Evolutionary conservation across 2,113 vertebrate species (phyloP).

Genomic region (Nansenia antarctica): DNA sequence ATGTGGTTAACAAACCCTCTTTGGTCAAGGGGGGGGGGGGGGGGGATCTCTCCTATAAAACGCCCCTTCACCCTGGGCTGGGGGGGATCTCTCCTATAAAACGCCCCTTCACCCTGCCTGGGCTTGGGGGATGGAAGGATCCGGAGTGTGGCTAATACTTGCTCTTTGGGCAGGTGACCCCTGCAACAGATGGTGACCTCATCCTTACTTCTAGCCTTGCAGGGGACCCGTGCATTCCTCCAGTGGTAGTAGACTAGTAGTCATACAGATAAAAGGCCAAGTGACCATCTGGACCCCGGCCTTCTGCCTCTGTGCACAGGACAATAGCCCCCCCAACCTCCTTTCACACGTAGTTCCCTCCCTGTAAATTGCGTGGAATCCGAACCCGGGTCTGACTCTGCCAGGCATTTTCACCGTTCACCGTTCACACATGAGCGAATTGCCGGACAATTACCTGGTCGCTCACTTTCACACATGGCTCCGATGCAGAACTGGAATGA

Average conservation of each 20-base stretch:
- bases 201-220: conserved; percentile 39
- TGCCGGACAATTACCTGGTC: too few relatives aligned
- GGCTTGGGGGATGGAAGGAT: conserved; percentile 22
- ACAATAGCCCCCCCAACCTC: conserved; percentile 56
- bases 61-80: background rate
- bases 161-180: conserved; percentile 52
- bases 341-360: too few relatives aligned
- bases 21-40: background rate
- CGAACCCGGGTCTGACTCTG: too few relatives aligned
- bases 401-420: too few relatives aligned
- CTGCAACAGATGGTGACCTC: conserved; percentile 69
- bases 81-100: background rate
- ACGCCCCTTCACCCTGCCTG: background rate
- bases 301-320: conserved; percentile 43
- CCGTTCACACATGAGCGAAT: too few relatives aligned
- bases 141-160: conserved; percentile 17
- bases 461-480: too few relatives aligned
- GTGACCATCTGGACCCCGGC: conserved; percentile 62
- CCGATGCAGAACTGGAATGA: too few relatives aligned
- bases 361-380: too few relatives aligned
- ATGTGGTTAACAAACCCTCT: too few relatives aligned
- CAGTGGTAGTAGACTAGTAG: conserved; percentile 50
- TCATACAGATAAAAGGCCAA: conserved; percentile 47
- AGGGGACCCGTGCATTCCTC: conserved; percentile 55
- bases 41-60: background rate